Evolutionary conservation across 1,140 invertebrate genomes (phyloP), one percentile per base, ranked within the genome.

Genomic region (Helicorthomorpha holstii): DNA sequence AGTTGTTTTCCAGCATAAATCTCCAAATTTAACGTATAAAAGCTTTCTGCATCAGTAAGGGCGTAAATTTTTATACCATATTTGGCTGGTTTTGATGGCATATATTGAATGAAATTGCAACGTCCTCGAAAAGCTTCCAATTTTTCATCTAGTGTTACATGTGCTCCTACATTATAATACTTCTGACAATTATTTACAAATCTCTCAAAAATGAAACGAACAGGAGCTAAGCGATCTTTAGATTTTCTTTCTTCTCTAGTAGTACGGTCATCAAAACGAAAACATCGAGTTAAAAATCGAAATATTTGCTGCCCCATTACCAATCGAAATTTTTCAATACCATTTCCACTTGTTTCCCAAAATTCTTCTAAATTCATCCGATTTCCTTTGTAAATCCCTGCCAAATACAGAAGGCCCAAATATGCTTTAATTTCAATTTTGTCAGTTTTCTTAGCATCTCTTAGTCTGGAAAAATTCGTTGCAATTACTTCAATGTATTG

Each of bases 51-150:
- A 26, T 49, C 47, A 29, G 24, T 23, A 49, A 49, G 47, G 25
- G 47, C 47, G 24, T 25, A 49, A 26, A 49, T 22, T 49, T 49
- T 49, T 49, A 49, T 60, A 57, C 66, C 61, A 65, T 69, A 73
- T 55, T 69, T 70, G 42, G 59, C 61, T 2, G 70, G 69, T 63
- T 73, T 72, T 43, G 60, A 61, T 44, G 68, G 63, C 42, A 76
- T 69, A 23, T 68, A 65, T 54, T 70, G 69, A 44, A 68, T 59
- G 60, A 74, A 73, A 27, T 63, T 62, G 56, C 69, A 73, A 26
- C 66, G 61, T 2, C 71, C 71, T 46, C 65, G 57, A 50, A 73
- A 67, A 24, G 62, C 63, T 45, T 67, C 56, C 51, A 75, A 60
- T 49, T 66, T 66, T 61, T 75, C 71, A 62, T 74, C 73, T 53